These are phyloP conservation scores for Thryonomys swinderianus DNA, from an alignment of 2,113 vertebrate species.

Conservation along the genomic window DNA sequence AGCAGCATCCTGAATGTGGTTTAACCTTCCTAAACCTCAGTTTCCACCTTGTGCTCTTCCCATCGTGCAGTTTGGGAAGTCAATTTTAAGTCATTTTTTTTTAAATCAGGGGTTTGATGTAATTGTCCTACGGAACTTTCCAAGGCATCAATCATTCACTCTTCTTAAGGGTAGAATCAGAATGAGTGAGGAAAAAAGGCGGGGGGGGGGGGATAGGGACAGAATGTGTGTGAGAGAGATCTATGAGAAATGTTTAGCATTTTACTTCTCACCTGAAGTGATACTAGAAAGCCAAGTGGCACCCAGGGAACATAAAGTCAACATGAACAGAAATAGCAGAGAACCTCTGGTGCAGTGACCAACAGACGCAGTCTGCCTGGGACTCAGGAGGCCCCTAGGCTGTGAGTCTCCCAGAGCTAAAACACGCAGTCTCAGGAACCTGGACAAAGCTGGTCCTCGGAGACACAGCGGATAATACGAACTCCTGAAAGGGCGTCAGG, in stretches of 20 bases:
- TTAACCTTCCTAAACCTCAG: background rate
- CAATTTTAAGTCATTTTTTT: background rate
- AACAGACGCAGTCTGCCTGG: background rate
- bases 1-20: background rate
- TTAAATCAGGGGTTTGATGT: background rate
- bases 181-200: background rate
- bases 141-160: background rate
- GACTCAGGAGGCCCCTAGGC: too few relatives aligned
- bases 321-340: background rate
- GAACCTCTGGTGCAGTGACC: background rate
- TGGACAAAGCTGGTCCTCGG: fast-evolving
- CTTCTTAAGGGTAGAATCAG: background rate
- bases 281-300: background rate
- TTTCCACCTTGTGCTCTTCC: background rate
- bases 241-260: background rate
- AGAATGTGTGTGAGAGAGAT: background rate
- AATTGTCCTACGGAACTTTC: background rate
- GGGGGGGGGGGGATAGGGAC: background rate
- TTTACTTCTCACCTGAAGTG: background rate
- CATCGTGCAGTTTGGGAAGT: background rate
- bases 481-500: background rate
- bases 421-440: background rate
- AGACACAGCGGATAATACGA: too few relatives aligned
- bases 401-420: background rate
- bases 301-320: background rate